Evolutionary conservation across 2,888 invertebrate genomes (phyloP).

Genomic region (Rhorus exstirpatorius): DNA sequence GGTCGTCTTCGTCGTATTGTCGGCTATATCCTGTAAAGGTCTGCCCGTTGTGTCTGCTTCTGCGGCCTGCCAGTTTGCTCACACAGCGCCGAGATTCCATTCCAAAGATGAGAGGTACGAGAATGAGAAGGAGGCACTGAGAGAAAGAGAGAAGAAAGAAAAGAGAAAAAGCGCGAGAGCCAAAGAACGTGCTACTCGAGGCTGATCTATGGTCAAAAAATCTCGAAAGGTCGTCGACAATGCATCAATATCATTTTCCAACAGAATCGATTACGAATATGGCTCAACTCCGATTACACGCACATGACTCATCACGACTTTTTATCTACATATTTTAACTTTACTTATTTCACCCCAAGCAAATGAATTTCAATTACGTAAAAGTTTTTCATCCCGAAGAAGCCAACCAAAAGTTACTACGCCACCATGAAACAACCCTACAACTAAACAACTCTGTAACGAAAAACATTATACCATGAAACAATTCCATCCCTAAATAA

Average conservation of each 20-base stretch:
- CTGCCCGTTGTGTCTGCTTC: slow-evolving; percentile 40
- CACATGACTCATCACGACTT: too few species aligned
- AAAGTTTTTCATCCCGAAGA: too few species aligned
- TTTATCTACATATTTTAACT: too few species aligned
- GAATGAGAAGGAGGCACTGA: not conserved
- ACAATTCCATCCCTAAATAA: too few species aligned
- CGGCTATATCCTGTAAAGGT: slow-evolving; percentile 57
- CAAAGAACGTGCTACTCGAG: not conserved
- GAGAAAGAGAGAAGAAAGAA: not conserved
- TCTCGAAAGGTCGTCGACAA: slow-evolving; percentile 6
- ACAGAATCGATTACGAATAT: too few species aligned
- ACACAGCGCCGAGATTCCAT: slow-evolving; percentile 77
- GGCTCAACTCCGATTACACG: too few species aligned
- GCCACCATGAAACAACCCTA: too few species aligned
- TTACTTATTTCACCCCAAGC: too few species aligned
- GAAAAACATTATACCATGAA: too few species aligned
- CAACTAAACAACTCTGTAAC: too few species aligned
- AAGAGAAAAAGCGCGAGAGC: not conserved
- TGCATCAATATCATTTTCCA: not conserved
- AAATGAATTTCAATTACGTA: too few species aligned
- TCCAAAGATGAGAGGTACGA: slow-evolving; percentile 61
- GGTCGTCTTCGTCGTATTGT: slow-evolving; percentile 53
- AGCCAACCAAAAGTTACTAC: too few species aligned
- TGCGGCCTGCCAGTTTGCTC: slow-evolving; percentile 63
- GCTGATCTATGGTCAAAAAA: slow-evolving; percentile 33